A percentile compares a stretch with the other conserved stretches of the same genome.
Evolutionary conservation across 2,113 vertebrate species (phyloP).

Genomic region (Gasterosteus aculeatus): DNA sequence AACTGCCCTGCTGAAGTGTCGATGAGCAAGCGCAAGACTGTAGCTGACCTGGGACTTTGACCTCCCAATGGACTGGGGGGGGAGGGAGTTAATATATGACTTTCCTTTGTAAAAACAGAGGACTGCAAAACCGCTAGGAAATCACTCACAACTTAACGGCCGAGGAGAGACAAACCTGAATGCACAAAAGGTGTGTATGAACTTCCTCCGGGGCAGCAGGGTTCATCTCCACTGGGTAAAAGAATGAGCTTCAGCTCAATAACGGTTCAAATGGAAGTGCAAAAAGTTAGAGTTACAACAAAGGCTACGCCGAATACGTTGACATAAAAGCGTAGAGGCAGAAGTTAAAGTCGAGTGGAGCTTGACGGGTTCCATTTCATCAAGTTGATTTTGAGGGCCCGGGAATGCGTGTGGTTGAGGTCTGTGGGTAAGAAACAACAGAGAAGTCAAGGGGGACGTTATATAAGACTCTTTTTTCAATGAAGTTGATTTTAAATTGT

Average conservation of each 20-base stretch:
- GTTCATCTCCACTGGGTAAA: slow-evolving; percentile 5
- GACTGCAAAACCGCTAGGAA: slow-evolving; percentile 55
- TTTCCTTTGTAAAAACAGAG: slow-evolving; percentile 56
- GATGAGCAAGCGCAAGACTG: slow-evolving; percentile 35
- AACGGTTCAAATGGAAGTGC: neutral
- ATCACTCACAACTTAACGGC: slow-evolving; percentile 58
- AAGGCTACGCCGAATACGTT: slow-evolving; percentile 4
- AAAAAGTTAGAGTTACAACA: neutral
- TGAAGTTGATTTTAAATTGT: neutral
- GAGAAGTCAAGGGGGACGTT: too few relatives aligned
- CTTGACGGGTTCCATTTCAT: too few relatives aligned
- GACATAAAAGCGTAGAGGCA: neutral
- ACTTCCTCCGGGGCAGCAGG: slow-evolving; percentile 12
- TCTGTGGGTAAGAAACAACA: too few relatives aligned
- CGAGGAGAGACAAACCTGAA: slow-evolving; percentile 50
- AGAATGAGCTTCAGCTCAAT: neutral
- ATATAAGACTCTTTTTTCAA: neutral
- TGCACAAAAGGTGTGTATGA: slow-evolving; percentile 24
- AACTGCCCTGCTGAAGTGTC: slow-evolving; percentile 57
- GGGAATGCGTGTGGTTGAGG: too few relatives aligned
- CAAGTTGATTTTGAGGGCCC: too few relatives aligned
- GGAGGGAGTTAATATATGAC: slow-evolving; percentile 64
- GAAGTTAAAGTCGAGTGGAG: neutral
- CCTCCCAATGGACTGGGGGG: slow-evolving; percentile 42
- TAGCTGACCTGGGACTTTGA: slow-evolving; percentile 45